These are phyloP conservation scores for Synergus laeviventris DNA, from an alignment of 2,888 invertebrate genomes.

Conservation along the genomic window DNA sequence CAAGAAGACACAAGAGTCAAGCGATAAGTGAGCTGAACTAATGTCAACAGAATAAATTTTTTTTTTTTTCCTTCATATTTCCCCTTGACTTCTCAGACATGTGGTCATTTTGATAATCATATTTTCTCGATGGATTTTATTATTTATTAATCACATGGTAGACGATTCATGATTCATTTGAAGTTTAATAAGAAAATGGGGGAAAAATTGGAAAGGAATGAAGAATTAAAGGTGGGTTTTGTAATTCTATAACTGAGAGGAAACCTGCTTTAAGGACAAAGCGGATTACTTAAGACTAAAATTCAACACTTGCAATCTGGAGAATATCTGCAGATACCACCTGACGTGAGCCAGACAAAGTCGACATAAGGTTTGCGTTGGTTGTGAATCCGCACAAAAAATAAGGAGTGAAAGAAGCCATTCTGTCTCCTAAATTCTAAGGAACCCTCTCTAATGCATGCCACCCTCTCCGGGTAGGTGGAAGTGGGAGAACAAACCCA, in stretches of 20 bases:
- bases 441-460: constrained; percentile 27
- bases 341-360: constrained; percentile 40
- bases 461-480: constrained; percentile 25
- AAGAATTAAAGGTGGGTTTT: not conserved
- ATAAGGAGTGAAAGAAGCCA: constrained; percentile 31
- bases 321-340: constrained; percentile 36
- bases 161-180: not conserved
- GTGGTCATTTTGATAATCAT: no score
- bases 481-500: constrained; percentile 24
- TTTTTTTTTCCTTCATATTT: no score
- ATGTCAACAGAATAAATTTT: no score
- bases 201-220: not conserved
- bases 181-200: not conserved
- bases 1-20: no score
- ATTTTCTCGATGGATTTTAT: not conserved
- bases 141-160: not conserved
- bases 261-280: constrained; percentile 36
- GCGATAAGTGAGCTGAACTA: no score
- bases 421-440: constrained; percentile 35
- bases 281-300: constrained; percentile 38
- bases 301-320: constrained; percentile 38
- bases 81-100: no score
- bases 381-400: constrained; percentile 34
- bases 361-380: constrained; percentile 30
- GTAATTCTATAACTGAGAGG: constrained; percentile 24